A percentile compares a stretch with the other conserved stretches of the same genome.
Evolutionary conservation across 2,888 invertebrate genomes (phyloP).

Genomic region (Chrysina gloriosa): DNA sequence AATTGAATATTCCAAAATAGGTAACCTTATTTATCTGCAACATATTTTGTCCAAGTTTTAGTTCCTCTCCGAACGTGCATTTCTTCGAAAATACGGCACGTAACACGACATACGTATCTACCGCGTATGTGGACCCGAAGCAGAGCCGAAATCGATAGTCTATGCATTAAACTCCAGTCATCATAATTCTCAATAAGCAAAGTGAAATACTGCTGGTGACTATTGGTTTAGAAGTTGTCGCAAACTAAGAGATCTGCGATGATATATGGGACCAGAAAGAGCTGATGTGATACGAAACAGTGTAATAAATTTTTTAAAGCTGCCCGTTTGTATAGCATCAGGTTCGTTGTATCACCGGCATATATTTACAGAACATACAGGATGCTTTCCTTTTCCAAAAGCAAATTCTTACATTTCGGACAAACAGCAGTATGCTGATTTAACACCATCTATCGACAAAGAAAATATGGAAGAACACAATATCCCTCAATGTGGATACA

Average conservation of each 20-base stretch:
- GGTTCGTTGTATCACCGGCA: neutral
- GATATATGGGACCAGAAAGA: constrained; percentile 40
- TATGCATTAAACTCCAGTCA: constrained; percentile 51
- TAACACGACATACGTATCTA: constrained; percentile 4
- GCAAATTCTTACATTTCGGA: neutral
- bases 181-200: constrained; percentile 52
- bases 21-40: neutral
- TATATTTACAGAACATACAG: neutral
- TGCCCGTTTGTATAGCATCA: neutral
- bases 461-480: neutral
- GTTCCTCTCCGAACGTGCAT: neutral
- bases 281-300: constrained; percentile 41
- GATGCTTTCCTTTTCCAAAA: neutral
- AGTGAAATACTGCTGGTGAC: constrained; percentile 47
- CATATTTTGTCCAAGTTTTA: constrained; percentile 6
- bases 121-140: constrained; percentile 23
- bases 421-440: neutral
- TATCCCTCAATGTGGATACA: too few relatives aligned
- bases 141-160: constrained; percentile 46
- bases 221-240: constrained; percentile 44
- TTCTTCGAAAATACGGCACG: constrained; percentile 14
- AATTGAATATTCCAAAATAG: neutral
- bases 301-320: constrained; percentile 37
- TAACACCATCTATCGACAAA: neutral
- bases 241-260: constrained; percentile 40